Evolutionary conservation across 2,113 vertebrate genomes (phyloP).

Genomic region (Hemiprocne comata): DNA sequence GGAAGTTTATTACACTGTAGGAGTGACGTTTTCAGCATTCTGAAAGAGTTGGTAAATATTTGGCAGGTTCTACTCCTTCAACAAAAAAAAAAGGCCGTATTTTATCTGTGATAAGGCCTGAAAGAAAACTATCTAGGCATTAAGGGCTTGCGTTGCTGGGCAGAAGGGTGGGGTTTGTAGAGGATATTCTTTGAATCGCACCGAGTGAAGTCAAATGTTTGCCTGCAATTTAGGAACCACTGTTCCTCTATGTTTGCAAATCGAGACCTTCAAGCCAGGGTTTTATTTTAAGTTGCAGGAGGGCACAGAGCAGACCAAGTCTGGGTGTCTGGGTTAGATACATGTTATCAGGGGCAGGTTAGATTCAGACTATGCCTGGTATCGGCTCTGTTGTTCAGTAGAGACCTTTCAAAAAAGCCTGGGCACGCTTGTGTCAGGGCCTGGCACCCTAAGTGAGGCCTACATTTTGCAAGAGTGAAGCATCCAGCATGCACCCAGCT

Average conservation of each 20-base stretch:
- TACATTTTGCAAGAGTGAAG: not conserved
- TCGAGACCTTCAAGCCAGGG: conserved; percentile 40
- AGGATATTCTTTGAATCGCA: conserved; percentile 46
- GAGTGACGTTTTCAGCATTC: conserved; percentile 53
- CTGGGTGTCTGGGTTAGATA: not conserved
- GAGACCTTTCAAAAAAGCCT: not conserved
- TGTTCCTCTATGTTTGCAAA: conserved; percentile 51
- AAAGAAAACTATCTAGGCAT: conserved; percentile 60
- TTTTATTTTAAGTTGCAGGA: conserved; percentile 20
- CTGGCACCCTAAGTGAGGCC: not conserved
- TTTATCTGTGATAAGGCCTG: conserved; percentile 49
- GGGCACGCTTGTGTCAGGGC: not conserved
- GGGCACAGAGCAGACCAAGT: not conserved
- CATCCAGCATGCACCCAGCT: not conserved
- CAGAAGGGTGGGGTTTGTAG: conserved; percentile 28
- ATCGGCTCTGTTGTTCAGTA: not conserved
- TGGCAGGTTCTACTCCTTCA: conserved; percentile 58
- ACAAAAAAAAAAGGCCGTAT: not conserved
- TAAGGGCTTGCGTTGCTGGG: not conserved
- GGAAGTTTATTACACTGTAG: conserved; percentile 39
- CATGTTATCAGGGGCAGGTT: not conserved
- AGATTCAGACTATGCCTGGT: not conserved
- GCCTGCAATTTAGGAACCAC: conserved; percentile 49
- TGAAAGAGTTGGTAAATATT: conserved; percentile 73
- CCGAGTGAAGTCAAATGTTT: conserved; percentile 56